Base-by-base conservation (phyloP, 2,113 vertebrate species). In the Phylloscopus whistleri region DNA sequence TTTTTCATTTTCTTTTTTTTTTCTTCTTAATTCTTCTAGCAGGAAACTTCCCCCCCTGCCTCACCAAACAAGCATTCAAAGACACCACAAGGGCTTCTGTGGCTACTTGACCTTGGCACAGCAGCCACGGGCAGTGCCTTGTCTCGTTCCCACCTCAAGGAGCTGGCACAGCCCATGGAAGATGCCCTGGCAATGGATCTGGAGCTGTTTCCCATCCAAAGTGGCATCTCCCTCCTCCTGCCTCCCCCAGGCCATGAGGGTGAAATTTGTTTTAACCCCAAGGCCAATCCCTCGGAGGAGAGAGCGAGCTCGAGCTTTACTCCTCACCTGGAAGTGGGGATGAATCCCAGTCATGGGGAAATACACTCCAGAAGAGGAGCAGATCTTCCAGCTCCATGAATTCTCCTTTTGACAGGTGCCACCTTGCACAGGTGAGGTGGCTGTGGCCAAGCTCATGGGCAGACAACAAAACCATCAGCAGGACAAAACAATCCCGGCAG, bases 251-350 rank as follows among this genome's bases (percentile, higher is more conserved):
- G 52, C 14, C n/a, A 49, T 0, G 6, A 58, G 19, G 27, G 48
- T 59, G 43, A 67, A 53, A 67, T n/a, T 55, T 8, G 0, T 53
- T 74, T 62, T 52, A 78, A 39, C 21, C 53, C 44, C 11, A 16
- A 78, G 43, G 22, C 26, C 12, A 16, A 37, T 31, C 26, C 39
- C 52, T 37, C 11, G 2, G 4, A 59, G 69, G 69, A 56, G 51
- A 77, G 52, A 33, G 30, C 0, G 4, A 77, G 30, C 56, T 66
- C 0, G 0, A 75, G 62, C 16, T 70, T 76, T 10, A 22, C 27
- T 86, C 62, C 49, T 83, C 76, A 68, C 58, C 87, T 89, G 68
- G 18, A 24, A 35, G 58, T 1, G 27, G 30, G 66, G 49, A 15
- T 27, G 53, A 59, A 30, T 39, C 49, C 30, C 33, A 2, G 2